These are phyloP conservation scores for Thereva unica DNA, from an alignment of 2,888 invertebrate species.

Conservation along the genomic window DNA sequence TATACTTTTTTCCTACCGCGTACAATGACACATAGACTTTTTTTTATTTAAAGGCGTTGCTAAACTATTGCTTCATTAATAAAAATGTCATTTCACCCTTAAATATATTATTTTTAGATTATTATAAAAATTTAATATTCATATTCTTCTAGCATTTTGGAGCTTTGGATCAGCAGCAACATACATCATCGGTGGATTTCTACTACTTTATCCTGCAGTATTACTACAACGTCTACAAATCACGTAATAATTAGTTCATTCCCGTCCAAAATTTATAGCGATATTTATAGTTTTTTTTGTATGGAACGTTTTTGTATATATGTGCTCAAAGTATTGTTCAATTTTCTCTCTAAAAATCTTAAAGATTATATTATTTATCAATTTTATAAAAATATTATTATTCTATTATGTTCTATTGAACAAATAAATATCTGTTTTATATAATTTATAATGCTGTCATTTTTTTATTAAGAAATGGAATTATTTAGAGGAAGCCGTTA, in stretches of 20 bases:
- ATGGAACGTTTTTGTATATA: constrained; percentile 21
- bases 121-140: constrained; percentile 9
- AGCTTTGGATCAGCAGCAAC: constrained; percentile 81
- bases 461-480: background rate
- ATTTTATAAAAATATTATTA: constrained; percentile 21
- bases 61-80: too few species aligned
- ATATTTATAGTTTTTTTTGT: constrained; percentile 1
- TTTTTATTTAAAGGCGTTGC: too few species aligned
- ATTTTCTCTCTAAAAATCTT: constrained; percentile 30
- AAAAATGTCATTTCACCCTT: too few species aligned
- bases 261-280: background rate
- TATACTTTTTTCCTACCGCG: too few species aligned
- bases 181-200: constrained; percentile 77
- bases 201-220: constrained; percentile 76
- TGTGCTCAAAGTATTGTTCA: constrained; percentile 22
- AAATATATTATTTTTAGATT: too few species aligned
- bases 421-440: constrained; percentile 26
- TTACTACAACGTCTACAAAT: constrained; percentile 59
- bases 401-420: constrained; percentile 26
- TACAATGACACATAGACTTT: too few species aligned
- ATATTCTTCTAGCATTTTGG: constrained; percentile 78
- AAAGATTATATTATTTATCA: constrained; percentile 23
- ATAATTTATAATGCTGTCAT: constrained; percentile 1
- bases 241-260: constrained; percentile 5
- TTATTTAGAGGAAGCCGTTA: too few species aligned